These are phyloP conservation scores for Melipona bicolor DNA, from an alignment of 2,888 invertebrate species.

Conservation along the genomic window DNA sequence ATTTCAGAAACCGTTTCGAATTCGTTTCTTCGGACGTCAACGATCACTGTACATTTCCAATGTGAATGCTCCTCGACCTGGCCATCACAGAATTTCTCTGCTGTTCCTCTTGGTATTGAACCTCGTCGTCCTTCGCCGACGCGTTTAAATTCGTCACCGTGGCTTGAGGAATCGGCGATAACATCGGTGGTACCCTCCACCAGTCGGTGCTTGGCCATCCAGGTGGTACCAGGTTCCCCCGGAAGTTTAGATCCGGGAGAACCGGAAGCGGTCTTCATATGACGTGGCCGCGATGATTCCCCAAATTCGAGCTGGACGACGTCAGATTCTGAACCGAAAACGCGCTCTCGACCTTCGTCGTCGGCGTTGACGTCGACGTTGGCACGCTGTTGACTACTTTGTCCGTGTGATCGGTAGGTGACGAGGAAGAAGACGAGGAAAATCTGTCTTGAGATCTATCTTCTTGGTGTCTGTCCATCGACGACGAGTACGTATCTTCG, in stretches of 20 bases:
- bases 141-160: constrained; percentile 77
- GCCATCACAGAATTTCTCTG: constrained; percentile 47
- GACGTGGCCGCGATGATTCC: constrained; percentile 86
- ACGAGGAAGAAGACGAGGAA: constrained; percentile 75
- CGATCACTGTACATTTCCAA: constrained; percentile 66
- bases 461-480: constrained; percentile 72
- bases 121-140: constrained; percentile 76
- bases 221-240: constrained; percentile 85
- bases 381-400: constrained; percentile 29
- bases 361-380: constrained; percentile 57
- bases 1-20: neutral
- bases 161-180: constrained; percentile 79
- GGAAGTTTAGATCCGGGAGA: constrained; percentile 88
- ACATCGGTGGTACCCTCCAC: constrained; percentile 81
- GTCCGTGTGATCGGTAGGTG: constrained; percentile 72
- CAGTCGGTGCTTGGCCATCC: constrained; percentile 85
- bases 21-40: neutral
- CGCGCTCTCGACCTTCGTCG: constrained; percentile 72
- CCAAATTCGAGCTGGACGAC: constrained; percentile 78
- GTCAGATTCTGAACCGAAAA: constrained; percentile 83
- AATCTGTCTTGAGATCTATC: constrained; percentile 77
- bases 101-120: constrained; percentile 63
- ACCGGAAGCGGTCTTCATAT: constrained; percentile 94
- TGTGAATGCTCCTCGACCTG: constrained; percentile 58
- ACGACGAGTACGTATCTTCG: constrained; percentile 59